Evolutionary conservation across 2,113 vertebrate species (phyloP), one percentile per base, ranked within the genome.

Genomic region (Geothlypis trichas): DNA sequence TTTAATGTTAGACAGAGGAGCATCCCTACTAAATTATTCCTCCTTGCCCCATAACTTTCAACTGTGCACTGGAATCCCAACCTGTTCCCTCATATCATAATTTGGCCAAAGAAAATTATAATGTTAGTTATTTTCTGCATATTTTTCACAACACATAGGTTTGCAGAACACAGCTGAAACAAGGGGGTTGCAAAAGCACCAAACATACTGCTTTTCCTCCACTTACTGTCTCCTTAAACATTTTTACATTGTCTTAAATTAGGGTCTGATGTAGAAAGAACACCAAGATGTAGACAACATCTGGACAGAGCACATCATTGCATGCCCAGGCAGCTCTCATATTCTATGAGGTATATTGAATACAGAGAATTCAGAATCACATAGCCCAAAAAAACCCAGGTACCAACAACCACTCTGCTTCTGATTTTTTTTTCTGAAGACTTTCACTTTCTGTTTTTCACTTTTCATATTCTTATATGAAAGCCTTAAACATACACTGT

Each of bases 71-170:
- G 49, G 15, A 77, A 86, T 61, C 10, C 11, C 37, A 84, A 16
- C 2, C 9, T 81, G 10, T 58, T 86, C 20, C 37, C 22, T 77
- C 15, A 26, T 35, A 44, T 9, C 5, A 1, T 31, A 24, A 33
- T 20, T 33, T 37, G n/a, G 13, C 15, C 42, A 26, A 66, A 77
- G 55, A 20, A 74, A 77, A 83, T 49, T 19, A 47, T 11, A 15
- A 3, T 0, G 0, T 33, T 78, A 31, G n/a, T 23, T 33, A n/a
- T 83, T 69, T 84, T 72, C 76, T 83, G n/a, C 4, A 3, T 24
- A 49, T 58, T 93, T 76, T 80, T 65, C 37, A 57, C 13, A 73
- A 49, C 27, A 44, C 3, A 11, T 5, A 5, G 5, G 4, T 47
- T 83, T 89, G 49, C 46, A 89, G 46, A 27, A 27, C 41, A 63